Conservation (phyloP, 2,113 vertebrate species). For the Megalops atlanticus region DNA sequence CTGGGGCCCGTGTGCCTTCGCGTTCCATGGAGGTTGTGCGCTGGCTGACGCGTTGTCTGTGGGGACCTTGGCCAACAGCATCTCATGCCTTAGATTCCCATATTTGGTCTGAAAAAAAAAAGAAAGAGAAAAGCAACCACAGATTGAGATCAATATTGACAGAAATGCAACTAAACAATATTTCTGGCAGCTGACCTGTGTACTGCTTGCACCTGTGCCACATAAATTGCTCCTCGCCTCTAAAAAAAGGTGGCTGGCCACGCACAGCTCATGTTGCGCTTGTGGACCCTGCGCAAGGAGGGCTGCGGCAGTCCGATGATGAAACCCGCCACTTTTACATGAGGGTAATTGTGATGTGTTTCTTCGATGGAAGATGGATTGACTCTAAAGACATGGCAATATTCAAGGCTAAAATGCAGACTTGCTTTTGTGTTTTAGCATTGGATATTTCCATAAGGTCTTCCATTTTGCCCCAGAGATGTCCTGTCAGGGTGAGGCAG, state of each 20-base stretch:
- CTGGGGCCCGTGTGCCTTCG: not conserved
- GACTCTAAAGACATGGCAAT: not conserved
- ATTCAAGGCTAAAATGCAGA: too few species aligned
- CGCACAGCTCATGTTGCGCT: not conserved
- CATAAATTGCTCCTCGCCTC: not conserved
- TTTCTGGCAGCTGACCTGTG: not conserved
- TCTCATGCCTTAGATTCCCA: slow-evolving; percentile 27
- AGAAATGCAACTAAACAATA: not conserved
- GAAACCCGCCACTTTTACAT: not conserved
- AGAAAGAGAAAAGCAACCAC: slow-evolving; percentile 18
- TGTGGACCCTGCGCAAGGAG: not conserved
- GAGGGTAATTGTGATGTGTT: not conserved
- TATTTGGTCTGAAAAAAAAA: slow-evolving; percentile 45
- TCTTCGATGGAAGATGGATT: not conserved
- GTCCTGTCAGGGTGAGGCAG: too few species aligned
- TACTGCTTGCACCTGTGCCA: not conserved
- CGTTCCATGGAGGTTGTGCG: not conserved
- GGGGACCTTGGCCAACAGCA: slow-evolving; percentile 38
- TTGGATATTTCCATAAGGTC: too few species aligned
- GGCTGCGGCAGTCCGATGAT: not conserved
- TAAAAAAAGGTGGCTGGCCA: slow-evolving; percentile 4
- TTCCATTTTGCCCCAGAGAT: too few species aligned
- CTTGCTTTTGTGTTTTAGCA: too few species aligned
- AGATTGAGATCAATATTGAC: not conserved
- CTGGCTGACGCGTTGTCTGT: slow-evolving; percentile 38